A percentile compares a stretch with the other conserved stretches of the same genome.
Conservation (phyloP, 92 coral and sea anemone species). For the Palythoa grandis region DNA sequence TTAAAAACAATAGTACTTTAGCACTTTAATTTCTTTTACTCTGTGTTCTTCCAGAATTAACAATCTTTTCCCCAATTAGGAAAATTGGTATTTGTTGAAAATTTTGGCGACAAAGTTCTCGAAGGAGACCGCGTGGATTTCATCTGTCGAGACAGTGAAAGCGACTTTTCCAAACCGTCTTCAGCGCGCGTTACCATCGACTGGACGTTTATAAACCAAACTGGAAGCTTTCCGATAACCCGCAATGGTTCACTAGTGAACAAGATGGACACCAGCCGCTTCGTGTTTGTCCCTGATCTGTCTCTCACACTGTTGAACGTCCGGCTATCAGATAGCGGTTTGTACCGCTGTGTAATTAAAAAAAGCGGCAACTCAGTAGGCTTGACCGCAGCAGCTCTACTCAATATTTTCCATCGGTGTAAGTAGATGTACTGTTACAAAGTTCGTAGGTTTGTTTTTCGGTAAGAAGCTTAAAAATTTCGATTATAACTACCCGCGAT, state of each 20-base stretch:
- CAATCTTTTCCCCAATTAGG: neutral
- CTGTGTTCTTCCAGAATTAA: neutral
- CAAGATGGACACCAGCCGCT: neutral
- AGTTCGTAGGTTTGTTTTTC: too few relatives aligned
- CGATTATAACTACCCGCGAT: too few relatives aligned
- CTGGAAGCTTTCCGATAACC: constrained; percentile 6
- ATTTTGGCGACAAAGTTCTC: constrained; percentile 20
- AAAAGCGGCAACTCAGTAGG: neutral
- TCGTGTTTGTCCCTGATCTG: constrained; percentile 2
- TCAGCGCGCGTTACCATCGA: neutral
- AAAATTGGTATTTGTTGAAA: constrained; percentile 23
- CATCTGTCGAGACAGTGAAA: constrained; percentile 56
- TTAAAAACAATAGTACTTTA: too few relatives aligned
- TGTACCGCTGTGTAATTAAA: constrained; percentile 41
- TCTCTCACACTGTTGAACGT: constrained; percentile 16
- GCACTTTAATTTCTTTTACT: too few relatives aligned
- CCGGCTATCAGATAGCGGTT: constrained; percentile 27
- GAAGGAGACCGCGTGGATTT: constrained; percentile 50
- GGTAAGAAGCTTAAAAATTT: too few relatives aligned
- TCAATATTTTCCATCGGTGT: neutral
- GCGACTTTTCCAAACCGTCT: neutral
- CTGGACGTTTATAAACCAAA: constrained; percentile 23
- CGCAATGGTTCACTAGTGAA: constrained; percentile 26
- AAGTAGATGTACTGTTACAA: neutral
- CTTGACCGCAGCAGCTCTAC: neutral